A percentile compares a stretch with the other conserved stretches of the same genome.
Evolutionary conservation across 1,140 invertebrate species (phyloP).

Genomic region (Pteromalus puparum): DNA sequence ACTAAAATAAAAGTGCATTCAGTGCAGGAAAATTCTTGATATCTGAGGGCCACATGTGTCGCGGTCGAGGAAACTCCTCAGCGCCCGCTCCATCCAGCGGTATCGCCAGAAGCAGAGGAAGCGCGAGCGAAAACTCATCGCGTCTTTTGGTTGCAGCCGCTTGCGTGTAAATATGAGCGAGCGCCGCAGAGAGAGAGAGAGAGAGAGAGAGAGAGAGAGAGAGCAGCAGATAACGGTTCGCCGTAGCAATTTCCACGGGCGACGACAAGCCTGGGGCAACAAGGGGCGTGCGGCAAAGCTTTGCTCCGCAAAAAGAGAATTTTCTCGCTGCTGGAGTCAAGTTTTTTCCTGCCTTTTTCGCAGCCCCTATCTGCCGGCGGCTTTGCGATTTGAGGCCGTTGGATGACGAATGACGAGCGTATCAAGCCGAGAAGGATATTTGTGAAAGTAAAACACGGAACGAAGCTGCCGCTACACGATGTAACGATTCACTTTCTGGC

Average conservation of each 20-base stretch:
- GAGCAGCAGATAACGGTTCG: background rate
- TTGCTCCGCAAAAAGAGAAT: background rate
- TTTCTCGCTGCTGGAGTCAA: background rate
- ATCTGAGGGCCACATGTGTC: no score
- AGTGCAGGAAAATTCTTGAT: no score
- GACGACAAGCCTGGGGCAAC: background rate
- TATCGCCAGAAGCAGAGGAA: background rate
- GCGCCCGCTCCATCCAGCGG: background rate
- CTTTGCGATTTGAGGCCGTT: background rate
- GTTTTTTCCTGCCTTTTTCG: background rate
- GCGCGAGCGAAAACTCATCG: background rate
- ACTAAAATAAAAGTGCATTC: no score
- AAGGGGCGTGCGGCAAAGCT: background rate
- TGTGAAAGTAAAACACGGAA: background rate
- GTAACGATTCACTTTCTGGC: constrained; percentile 1
- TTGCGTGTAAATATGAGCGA: constrained; percentile 1
- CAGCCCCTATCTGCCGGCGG: background rate
- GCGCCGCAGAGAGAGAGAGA: background rate
- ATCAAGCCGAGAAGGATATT: background rate
- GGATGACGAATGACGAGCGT: background rate
- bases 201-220: no score
- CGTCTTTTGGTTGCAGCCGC: background rate
- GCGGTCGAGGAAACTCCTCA: no score
- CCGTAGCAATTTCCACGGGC: background rate
- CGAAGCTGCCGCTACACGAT: background rate